Evolutionary conservation across 2,113 vertebrate species (phyloP).

Genomic region (Bothrops jararaca): DNA sequence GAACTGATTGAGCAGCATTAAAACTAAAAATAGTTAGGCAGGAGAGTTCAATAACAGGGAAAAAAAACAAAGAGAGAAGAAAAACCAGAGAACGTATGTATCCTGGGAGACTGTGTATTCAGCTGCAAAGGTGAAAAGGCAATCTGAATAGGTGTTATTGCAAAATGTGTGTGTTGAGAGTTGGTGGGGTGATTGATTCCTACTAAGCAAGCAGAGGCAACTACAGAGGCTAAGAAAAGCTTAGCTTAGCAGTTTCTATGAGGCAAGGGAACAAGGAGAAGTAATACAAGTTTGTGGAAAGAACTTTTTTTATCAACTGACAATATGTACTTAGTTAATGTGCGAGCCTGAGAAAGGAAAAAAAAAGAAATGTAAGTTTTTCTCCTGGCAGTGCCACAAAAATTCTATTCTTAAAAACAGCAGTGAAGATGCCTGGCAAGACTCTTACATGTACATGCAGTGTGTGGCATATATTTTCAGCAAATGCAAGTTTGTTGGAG

Average conservation of each 20-base stretch:
- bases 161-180: neutral
- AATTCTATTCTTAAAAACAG: neutral
- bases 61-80: neutral
- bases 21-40: neutral
- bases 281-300: neutral
- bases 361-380: neutral
- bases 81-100: neutral
- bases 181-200: neutral
- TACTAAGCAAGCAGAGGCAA: neutral
- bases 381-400: neutral
- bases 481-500: neutral
- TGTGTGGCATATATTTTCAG: neutral
- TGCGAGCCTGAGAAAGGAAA: neutral
- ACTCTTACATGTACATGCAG: neutral
- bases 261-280: neutral
- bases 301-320: neutral
- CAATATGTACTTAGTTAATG: neutral
- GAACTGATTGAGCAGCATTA: neutral
- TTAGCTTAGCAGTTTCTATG: neutral
- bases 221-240: neutral
- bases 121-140: neutral
- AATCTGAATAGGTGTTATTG: neutral
- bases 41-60: neutral
- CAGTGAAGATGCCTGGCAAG: neutral
- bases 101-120: neutral